Percentiles rank a stretch among this genome's conserved stretches.
phyloP scores from a whole-genome alignment of 2,797 vertebrate genomes.

The Erpetoichthys calabaricus region DNA sequence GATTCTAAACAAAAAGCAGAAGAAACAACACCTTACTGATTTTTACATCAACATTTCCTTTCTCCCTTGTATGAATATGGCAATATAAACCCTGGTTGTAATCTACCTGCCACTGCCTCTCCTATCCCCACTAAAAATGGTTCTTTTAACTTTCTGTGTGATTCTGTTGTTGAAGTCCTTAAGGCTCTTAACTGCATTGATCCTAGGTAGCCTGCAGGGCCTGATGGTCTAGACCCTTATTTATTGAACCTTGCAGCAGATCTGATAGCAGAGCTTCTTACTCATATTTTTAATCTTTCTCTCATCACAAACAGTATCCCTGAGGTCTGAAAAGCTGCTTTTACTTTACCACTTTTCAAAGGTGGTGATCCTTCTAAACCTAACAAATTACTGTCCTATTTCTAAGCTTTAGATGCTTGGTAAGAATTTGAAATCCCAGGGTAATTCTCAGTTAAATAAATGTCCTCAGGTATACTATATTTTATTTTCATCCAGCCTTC shows the following conservation, averaged over 20 bases:
- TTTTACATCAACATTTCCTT: too few species aligned
- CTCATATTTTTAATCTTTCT: constrained; percentile 11
- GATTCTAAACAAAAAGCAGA: too few species aligned
- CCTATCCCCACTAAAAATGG: too few species aligned
- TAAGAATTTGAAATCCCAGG: constrained; percentile 1
- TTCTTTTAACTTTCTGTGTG: too few species aligned
- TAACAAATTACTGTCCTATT: constrained; percentile 1
- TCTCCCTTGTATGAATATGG: too few species aligned
- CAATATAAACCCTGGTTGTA: too few species aligned
- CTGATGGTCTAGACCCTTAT: constrained; percentile 4
- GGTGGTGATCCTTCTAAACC: constrained; percentile 10
- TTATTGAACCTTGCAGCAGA: constrained; percentile 9
- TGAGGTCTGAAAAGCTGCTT: constrained; percentile 5
- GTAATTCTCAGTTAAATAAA: not conserved
- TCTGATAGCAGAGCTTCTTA: constrained; percentile 5
- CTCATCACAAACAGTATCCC: constrained; percentile 7
- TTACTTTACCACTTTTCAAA: constrained; percentile 9
- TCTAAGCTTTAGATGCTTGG: not conserved
- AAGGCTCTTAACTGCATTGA: not conserved
- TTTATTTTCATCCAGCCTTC: too few species aligned
- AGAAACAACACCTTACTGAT: too few species aligned
- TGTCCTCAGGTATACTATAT: too few species aligned
- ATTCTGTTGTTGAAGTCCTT: too few species aligned
- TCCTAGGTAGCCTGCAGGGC: constrained; percentile 1
- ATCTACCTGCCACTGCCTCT: too few species aligned